Conservation (phyloP, 2,888 invertebrate genomes). For the Calliopum simillimum region DNA sequence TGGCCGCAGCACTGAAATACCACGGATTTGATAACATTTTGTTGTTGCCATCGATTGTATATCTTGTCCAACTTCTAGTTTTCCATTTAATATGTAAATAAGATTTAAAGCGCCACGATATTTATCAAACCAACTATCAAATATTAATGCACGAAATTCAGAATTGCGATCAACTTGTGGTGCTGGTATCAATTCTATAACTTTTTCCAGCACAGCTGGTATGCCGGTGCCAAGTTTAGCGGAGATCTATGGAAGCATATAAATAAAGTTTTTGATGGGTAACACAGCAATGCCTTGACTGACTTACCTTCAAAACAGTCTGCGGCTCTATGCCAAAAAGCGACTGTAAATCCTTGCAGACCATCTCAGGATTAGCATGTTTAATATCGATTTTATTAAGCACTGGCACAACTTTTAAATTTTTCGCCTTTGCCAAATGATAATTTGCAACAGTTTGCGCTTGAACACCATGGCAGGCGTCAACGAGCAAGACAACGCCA, state of each 20-base stretch:
- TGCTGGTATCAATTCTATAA: slow-evolving; percentile 83
- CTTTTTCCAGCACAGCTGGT: slow-evolving; percentile 78
- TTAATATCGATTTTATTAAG: slow-evolving; percentile 97
- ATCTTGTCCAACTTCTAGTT: slow-evolving; percentile 77
- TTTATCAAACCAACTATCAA: slow-evolving; percentile 94
- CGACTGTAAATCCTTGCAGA: slow-evolving; percentile 80
- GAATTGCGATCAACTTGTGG: slow-evolving; percentile 73
- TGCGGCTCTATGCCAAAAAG: slow-evolving; percentile 84
- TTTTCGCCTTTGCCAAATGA: slow-evolving; percentile 85
- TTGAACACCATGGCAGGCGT: slow-evolving; percentile 96
- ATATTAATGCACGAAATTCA: slow-evolving; percentile 83
- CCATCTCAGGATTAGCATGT: slow-evolving; percentile 86
- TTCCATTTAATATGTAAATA: slow-evolving; percentile 83
- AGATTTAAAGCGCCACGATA: slow-evolving; percentile 85
- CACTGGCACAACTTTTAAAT: slow-evolving; percentile 88
- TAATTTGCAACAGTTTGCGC: slow-evolving; percentile 99
- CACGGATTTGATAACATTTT: slow-evolving; percentile 83
- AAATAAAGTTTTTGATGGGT: no score
- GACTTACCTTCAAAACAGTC: slow-evolving; percentile 78
- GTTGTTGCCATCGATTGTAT: slow-evolving; percentile 79
- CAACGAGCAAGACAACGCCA: slow-evolving; percentile 93
- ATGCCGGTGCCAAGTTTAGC: slow-evolving; percentile 93
- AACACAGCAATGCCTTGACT: no score
- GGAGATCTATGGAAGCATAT: slow-evolving; percentile 72
- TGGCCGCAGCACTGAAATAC: slow-evolving; percentile 84